A percentile compares a stretch with the other conserved stretches of the same genome.
Conservation (phyloP, 1,140 invertebrate genomes). For the Aphidius gifuensis region DNA sequence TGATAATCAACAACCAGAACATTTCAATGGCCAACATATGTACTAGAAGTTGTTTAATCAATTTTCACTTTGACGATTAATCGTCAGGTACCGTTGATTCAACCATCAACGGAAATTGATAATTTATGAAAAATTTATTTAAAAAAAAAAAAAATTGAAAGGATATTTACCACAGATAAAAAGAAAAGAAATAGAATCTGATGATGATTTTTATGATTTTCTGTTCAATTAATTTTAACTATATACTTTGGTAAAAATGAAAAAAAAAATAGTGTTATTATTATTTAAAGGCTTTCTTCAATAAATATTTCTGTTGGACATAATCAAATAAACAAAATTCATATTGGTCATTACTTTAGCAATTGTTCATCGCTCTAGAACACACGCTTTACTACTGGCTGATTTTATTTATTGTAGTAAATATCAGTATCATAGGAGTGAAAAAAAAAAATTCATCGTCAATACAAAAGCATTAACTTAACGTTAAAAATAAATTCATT, state of each 20-base stretch:
- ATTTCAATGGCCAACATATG: slow-evolving; percentile 8
- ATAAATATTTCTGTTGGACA: neutral
- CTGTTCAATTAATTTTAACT: too few species aligned
- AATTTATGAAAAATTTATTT: too few species aligned
- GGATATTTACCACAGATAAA: too few species aligned
- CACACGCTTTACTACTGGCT: slow-evolving; percentile 47
- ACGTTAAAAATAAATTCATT: too few species aligned
- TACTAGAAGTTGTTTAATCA: slow-evolving; percentile 5
- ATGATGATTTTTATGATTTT: too few species aligned
- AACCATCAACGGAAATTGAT: too few species aligned
- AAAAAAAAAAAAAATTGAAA: too few species aligned
- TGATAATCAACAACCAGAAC: slow-evolving; percentile 27
- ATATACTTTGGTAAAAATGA: neutral
- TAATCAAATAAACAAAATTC: slow-evolving; percentile 9
- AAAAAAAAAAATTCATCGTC: too few species aligned
- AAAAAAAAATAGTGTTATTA: neutral
- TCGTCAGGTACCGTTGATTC: neutral
- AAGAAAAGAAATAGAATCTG: too few species aligned
- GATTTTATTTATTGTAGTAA: slow-evolving; percentile 21
- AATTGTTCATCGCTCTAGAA: slow-evolving; percentile 48
- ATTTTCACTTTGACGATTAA: slow-evolving; percentile 14
- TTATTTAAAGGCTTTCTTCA: neutral
- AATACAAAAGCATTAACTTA: too few species aligned
- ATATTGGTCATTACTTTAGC: slow-evolving; percentile 46
- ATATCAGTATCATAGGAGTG: too few species aligned